Evolutionary conservation across 2,888 invertebrate genomes (phyloP).

Genomic region (Helobdella robusta): DNA sequence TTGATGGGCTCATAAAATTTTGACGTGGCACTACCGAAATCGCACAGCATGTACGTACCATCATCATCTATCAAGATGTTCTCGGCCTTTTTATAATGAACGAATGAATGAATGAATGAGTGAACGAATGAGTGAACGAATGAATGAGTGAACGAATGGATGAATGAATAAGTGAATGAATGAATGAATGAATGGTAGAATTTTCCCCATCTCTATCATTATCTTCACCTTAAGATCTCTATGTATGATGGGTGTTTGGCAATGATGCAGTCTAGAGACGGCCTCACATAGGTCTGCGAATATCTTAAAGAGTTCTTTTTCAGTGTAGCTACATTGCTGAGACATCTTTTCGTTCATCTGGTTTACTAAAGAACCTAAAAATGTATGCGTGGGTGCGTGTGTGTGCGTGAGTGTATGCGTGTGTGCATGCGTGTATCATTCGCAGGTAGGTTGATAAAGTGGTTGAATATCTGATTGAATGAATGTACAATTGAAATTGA

Average conservation of each 20-base stretch:
- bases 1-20: conserved; percentile 51
- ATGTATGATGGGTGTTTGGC: conserved; percentile 84
- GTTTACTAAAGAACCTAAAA: conserved; percentile 67
- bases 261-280: conserved; percentile 78
- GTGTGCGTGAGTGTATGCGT: too few species aligned
- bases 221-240: conserved; percentile 69
- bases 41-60: conserved; percentile 71
- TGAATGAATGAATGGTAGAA: too few species aligned
- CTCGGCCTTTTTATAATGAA: conserved; percentile 59
- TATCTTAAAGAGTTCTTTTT: conserved; percentile 65
- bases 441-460: too few species aligned
- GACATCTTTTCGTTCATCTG: conserved; percentile 67
- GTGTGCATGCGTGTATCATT: too few species aligned
- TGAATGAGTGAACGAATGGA: too few species aligned
- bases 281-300: conserved; percentile 86
- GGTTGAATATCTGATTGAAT: too few species aligned
- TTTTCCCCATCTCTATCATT: too few species aligned
- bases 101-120: background rate
- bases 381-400: too few species aligned
- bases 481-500: too few species aligned
- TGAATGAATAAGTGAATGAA: too few species aligned
- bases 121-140: too few species aligned
- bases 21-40: conserved; percentile 87
- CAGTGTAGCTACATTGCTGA: conserved; percentile 43
- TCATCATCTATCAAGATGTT: conserved; percentile 68